Evolutionary conservation across 1,140 invertebrate species (phyloP).

Genomic region (Procambarus clarkii): DNA sequence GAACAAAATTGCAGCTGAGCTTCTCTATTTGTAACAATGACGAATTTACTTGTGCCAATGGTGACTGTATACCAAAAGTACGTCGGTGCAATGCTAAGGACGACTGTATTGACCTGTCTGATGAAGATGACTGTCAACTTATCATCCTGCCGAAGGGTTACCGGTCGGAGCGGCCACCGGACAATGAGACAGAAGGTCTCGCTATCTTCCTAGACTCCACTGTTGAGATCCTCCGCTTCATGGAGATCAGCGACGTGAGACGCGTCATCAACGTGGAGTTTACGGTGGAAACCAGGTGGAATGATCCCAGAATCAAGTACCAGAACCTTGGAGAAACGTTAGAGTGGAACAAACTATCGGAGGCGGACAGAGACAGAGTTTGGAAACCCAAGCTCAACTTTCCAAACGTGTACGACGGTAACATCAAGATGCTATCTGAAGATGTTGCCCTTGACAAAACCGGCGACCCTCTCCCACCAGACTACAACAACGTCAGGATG

Average conservation of each 20-base stretch:
- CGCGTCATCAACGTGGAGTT: conserved; percentile 65
- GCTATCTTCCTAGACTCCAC: conserved; percentile 36
- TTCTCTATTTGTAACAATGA: conserved; percentile 64
- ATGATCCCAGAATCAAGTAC: conserved; percentile 55
- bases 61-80: conserved; percentile 62
- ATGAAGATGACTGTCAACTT: conserved; percentile 64
- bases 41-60: conserved; percentile 70
- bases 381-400: conserved; percentile 58
- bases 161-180: conserved; percentile 49
- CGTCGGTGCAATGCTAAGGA: conserved; percentile 64
- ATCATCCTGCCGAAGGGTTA: conserved; percentile 61
- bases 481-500: conserved; percentile 68
- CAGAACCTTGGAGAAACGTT: conserved; percentile 61
- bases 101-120: conserved; percentile 69
- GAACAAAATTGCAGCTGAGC: conserved; percentile 43
- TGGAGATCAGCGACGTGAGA: conserved; percentile 58
- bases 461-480: conserved; percentile 19
- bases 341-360: conserved; percentile 61
- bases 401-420: conserved; percentile 66
- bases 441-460: conserved; percentile 47
- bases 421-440: conserved; percentile 51
- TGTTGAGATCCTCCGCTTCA: conserved; percentile 59
- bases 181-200: conserved; percentile 43
- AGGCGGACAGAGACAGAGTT: conserved; percentile 19
- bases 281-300: conserved; percentile 51